Percentiles rank a stretch among this genome's conserved stretches.
Evolutionary conservation across 2,797 vertebrate species (phyloP).

Genomic region (Lepilemur septentrionalis): DNA sequence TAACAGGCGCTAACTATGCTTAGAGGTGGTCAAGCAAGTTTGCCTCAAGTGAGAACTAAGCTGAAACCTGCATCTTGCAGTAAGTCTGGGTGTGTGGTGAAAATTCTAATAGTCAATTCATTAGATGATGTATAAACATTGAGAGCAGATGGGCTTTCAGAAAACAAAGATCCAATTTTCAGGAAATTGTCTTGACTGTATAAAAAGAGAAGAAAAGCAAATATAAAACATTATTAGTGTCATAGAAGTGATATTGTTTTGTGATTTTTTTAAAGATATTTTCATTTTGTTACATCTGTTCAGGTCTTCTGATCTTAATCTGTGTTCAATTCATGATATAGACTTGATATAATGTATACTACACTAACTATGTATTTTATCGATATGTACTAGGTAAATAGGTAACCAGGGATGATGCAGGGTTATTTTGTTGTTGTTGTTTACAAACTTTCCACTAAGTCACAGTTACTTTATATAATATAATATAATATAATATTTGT

Average conservation of each 20-base stretch:
- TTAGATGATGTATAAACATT: constrained; percentile 20
- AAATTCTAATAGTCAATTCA: background rate
- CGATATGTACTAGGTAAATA: background rate
- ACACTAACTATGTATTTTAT: background rate
- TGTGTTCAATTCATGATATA: background rate
- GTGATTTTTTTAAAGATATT: background rate
- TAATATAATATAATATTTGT: background rate
- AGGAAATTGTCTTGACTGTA: background rate
- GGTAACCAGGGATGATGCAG: background rate
- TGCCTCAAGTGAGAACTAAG: constrained; percentile 7
- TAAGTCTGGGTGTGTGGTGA: background rate
- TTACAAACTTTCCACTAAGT: background rate
- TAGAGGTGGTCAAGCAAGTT: background rate
- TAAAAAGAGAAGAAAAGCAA: background rate
- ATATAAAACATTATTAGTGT: background rate
- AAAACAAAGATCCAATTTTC: background rate
- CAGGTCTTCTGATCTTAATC: background rate
- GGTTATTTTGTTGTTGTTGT: background rate
- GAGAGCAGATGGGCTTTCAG: background rate
- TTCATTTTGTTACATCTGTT: background rate
- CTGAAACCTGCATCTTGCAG: background rate
- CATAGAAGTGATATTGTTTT: background rate
- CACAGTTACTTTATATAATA: background rate
- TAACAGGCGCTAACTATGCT: constrained; percentile 35
- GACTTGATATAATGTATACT: background rate